Evolutionary conservation across 2,888 invertebrate species (phyloP), one percentile per base, ranked within the genome.

Genomic region (Mimachlamys varia): DNA sequence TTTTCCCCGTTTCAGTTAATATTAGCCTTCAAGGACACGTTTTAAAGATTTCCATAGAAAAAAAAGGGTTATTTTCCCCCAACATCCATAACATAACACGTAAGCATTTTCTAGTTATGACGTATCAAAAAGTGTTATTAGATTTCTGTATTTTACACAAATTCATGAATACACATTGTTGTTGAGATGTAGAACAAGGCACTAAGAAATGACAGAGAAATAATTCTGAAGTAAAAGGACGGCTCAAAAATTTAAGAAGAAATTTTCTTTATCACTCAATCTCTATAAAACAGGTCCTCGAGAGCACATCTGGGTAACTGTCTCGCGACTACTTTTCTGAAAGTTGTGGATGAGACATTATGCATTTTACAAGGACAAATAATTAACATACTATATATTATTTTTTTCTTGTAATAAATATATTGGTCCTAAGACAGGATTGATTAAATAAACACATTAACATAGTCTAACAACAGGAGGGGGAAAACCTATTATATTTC

Each of bases 321-420:
- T 76, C 76, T 76, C 76, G 27, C 76, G 33, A 76, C 76, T 7
- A 58, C n/a, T 58, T 58, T 19, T 58, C 76, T 76, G 76, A 76
- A 76, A 76, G 76, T 76, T 76, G 76, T 76, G 33, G 27, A 33
- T 5, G 33, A 76, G 76, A 76, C 76, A 76, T 76, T 76, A 76
- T 76, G 76, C 76, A 76, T 76, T 76, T 33, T 76, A 76, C 27
- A 76, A 76, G 76, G 76, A 76, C 76, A 76, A 27, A 76, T 76
- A 76, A 58, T 76, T 76, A 76, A 76, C 76, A 76, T 33, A 76
- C 76, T 76, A 76, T 76, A 76, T 76, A 76, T 76, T 76, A 76
- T 76, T 76, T 76, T n/a, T 76, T 76, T 76, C 76, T 76, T 76
- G 33, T 76, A 76, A 76, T 76, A 76, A 76, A 76, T 76, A 76